Base-by-base conservation (phyloP, 2,113 vertebrate genomes). In the Saimiri boliviensis region DNA sequence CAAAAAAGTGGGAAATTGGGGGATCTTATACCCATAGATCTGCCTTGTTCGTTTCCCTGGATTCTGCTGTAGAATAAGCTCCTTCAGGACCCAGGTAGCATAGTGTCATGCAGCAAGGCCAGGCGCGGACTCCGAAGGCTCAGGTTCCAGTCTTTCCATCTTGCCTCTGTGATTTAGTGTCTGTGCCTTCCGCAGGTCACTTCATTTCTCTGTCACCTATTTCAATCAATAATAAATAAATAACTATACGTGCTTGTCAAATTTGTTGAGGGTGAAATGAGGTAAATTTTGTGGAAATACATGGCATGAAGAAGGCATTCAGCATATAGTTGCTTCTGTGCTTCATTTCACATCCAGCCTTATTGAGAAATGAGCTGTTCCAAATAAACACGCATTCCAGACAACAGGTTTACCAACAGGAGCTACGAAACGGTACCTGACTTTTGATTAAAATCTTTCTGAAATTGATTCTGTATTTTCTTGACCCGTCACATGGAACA, bases 361-460 rank as follows among this genome's bases (percentile, higher is more conserved):
- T 45, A 42, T 2, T 93, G 91, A 94, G 85, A 97, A 89, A 42
- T 2, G 30, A 68, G 13, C 58, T 73, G 1, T 68, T 94, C 20
- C 42, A 52, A 60, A 93, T 73, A 68, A 82, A 71, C 32, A 45
- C 2, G 30, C 27, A 85, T 76, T 89, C 49, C 56, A 73, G 45
- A 30, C 74, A 63, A 35, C 9, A 23, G 6, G 32, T 90, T 92
- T 92, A 81, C 58, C 73, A 68, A 81, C n/a, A 83, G 13, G 45
- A 88, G 40, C 71, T 80, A 58, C 1, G 68, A 60, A 87, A 83
- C 73, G 73, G 6, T 21, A 20, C 88, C 77, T 80, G 12, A 0
- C 13, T 76, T 95, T 85, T 89, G 23, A n/a, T 95, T 45, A 66
- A 94, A 86, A 77, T 45, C 63, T 87, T 93, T 89, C 76, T 95